These are phyloP conservation scores for Octonoba sinensis DNA, from an alignment of 2,888 invertebrate genomes.

Conservation along the genomic window DNA sequence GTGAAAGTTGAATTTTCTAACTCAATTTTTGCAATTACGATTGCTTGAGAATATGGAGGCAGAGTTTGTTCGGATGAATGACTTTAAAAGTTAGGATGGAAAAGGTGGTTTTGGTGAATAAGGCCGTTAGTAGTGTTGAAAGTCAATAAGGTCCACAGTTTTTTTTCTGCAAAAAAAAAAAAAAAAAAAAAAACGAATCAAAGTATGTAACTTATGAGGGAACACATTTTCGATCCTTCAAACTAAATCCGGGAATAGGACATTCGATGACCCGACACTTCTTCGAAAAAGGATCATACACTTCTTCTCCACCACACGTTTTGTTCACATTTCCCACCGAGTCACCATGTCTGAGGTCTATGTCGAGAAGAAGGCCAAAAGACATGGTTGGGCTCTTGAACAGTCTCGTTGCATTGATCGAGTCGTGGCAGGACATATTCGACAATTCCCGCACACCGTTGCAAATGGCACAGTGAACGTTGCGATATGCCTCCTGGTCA, in stretches of 20 bases:
- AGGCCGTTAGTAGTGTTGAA: too few species aligned
- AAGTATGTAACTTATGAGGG: neutral
- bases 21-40: too few species aligned
- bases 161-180: too few species aligned
- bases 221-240: constrained; percentile 46
- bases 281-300: constrained; percentile 51
- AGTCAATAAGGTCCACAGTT: too few species aligned
- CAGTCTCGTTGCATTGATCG: neutral
- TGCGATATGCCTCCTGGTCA: constrained; percentile 70
- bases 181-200: too few species aligned
- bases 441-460: constrained; percentile 69
- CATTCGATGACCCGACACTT: constrained; percentile 55
- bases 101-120: too few species aligned
- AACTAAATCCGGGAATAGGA: constrained; percentile 37
- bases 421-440: constrained; percentile 37
- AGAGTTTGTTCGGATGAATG: too few species aligned
- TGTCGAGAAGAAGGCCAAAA: constrained; percentile 44
- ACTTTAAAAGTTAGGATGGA: too few species aligned
- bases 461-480: constrained; percentile 73
- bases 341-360: constrained; percentile 33
- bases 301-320: constrained; percentile 15
- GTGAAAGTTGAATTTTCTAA: too few species aligned
- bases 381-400: constrained; percentile 44
- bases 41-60: too few species aligned
- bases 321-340: constrained; percentile 32